A percentile compares a stretch with the other conserved stretches of the same genome.
These are phyloP conservation scores for Ptilonorhynchus violaceus DNA, from an alignment of 2,113 vertebrate species.

Conservation along the genomic window DNA sequence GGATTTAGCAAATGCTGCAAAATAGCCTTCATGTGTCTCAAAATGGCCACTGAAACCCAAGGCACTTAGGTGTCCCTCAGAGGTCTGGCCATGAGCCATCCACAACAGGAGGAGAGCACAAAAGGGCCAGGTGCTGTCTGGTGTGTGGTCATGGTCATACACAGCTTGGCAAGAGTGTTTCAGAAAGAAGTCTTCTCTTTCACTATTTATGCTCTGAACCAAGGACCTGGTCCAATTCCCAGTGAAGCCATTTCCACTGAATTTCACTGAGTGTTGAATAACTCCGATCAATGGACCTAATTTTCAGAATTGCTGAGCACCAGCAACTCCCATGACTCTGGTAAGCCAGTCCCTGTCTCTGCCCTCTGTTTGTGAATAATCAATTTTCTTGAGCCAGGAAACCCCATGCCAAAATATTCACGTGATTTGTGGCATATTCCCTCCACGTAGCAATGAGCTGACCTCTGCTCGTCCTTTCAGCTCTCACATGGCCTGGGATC, in stretches of 20 bases:
- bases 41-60: background rate
- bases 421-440: background rate
- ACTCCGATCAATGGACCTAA: background rate
- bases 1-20: background rate
- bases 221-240: background rate
- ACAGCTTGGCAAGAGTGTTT: background rate
- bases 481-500: background rate
- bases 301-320: background rate
- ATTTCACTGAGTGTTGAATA: background rate
- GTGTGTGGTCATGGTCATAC: fast-evolving
- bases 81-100: fast-evolving
- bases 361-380: background rate
- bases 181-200: background rate
- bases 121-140: background rate
- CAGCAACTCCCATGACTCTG: background rate
- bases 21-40: background rate
- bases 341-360: background rate
- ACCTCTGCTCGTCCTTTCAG: background rate
- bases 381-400: background rate
- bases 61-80: background rate
- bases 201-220: background rate
- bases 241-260: background rate
- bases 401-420: background rate
- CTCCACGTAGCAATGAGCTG: background rate
- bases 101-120: fast-evolving